These are phyloP conservation scores for Promerops cafer DNA, from an alignment of 2,113 vertebrate genomes.

Conservation along the genomic window DNA sequence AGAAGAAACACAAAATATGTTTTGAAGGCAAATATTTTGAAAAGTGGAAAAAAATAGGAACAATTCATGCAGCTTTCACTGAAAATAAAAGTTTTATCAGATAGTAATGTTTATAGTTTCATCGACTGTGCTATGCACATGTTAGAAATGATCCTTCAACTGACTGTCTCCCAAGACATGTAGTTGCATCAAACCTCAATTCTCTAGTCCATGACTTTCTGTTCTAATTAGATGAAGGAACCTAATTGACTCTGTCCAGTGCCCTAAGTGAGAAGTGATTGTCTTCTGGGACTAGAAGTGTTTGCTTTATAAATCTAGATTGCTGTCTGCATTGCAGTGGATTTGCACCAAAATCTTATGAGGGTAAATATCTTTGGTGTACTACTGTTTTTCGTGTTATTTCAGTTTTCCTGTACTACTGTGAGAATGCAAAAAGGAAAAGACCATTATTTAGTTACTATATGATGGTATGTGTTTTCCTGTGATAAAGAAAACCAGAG, in stretches of 20 bases:
- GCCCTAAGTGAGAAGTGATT: background rate
- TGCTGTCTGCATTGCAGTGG: background rate
- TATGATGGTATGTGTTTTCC: background rate
- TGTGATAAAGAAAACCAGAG: background rate
- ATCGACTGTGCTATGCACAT: background rate
- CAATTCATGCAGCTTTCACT: background rate
- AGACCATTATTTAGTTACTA: background rate
- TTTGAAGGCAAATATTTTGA: background rate
- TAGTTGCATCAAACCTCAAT: background rate
- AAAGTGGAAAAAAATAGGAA: background rate
- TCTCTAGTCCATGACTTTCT: background rate
- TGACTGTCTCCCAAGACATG: background rate
- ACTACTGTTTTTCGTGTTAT: background rate
- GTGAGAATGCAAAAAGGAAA: background rate
- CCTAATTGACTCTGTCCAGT: background rate
- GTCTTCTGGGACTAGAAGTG: background rate
- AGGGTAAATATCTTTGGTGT: background rate
- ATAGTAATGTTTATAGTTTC: background rate
- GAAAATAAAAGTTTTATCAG: background rate
- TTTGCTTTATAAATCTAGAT: background rate
- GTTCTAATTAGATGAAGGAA: background rate
- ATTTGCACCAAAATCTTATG: background rate
- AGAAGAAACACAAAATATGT: background rate
- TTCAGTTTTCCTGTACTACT: background rate
- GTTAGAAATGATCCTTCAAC: background rate